Evolutionary conservation across 2,797 vertebrate species (phyloP), one percentile per base, ranked within the genome.

Genomic region (Sebastes minor): DNA sequence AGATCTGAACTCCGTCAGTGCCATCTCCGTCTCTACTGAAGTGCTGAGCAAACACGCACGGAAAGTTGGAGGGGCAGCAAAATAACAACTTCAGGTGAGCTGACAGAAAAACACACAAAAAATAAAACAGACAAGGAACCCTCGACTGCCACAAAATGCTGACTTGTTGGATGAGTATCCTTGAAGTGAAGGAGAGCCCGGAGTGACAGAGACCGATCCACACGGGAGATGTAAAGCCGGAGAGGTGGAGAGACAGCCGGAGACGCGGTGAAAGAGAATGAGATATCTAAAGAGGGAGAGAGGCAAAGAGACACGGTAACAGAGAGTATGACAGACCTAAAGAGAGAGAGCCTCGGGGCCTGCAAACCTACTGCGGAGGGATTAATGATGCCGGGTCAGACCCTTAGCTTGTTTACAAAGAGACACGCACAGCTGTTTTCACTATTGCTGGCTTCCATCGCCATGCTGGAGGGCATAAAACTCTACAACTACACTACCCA

Each of bases 371-470:
- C 77, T 55, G 74, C 73, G 49, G 76, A 83, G 78, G 81, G 84
- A 91, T 88, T 90, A 89, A 86, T 86, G 77, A 89, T 67, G 76
- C 42, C 42, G 55, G 91, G 86, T 88, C 81, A 67, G 72, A 84
- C 83, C 83, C 76, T 74, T 8, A 74, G 74, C 86, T 83, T 90
- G 85, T 93, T 89, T 84, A 86, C 85, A 89, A 85, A 89, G 59
- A 76, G 33, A 71, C 76, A 70, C 78, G 67, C 78, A 71, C 83
- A 70, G 82, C 73, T 81, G 66, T 74, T 87, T 68, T 73, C 71
- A 73, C 69, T 18, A 12, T 64, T 2, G 27, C 35, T 55, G 70
- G 6, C 78, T 79, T 42, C 38, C 25, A 32, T 71, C 3, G n/a
- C 28, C 23, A 6, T 20, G 75, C 82, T 83, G 52, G 49, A 62